These are phyloP conservation scores for Nothoprocta perdicaria DNA, from an alignment of 2,113 vertebrate genomes.

Conservation along the genomic window DNA sequence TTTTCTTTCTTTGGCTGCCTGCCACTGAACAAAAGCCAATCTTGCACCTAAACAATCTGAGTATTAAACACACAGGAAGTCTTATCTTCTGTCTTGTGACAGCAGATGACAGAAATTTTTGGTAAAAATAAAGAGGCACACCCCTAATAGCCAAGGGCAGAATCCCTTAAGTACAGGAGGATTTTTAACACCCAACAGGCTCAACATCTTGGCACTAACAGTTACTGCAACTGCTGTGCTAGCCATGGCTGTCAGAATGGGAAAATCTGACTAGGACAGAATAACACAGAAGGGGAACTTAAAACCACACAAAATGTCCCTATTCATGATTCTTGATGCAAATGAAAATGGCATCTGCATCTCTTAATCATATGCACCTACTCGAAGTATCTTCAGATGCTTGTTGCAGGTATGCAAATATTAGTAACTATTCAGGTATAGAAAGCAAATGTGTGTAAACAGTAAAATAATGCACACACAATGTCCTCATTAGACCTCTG, in stretches of 20 bases:
- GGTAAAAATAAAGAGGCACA: constrained; percentile 31
- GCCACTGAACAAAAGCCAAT: constrained; percentile 67
- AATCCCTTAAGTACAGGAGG: constrained; percentile 25
- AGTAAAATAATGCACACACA: neutral
- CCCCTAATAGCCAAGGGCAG: constrained; percentile 60
- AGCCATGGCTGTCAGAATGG: neutral
- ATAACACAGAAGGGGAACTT: neutral
- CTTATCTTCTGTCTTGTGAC: constrained; percentile 70
- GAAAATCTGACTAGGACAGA: neutral
- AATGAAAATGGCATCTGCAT: neutral
- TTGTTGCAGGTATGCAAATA: neutral
- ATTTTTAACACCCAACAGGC: constrained; percentile 58
- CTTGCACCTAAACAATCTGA: constrained; percentile 52
- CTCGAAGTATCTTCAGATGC: neutral
- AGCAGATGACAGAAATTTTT: constrained; percentile 48
- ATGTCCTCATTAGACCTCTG: neutral
- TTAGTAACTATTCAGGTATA: neutral
- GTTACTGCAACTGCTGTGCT: neutral
- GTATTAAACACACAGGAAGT: constrained; percentile 52
- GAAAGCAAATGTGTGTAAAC: neutral
- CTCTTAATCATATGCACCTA: neutral
- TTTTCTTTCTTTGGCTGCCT: constrained; percentile 59
- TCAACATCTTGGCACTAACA: constrained; percentile 28
- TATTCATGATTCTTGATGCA: neutral
- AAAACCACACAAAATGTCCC: neutral